These are phyloP conservation scores for Sthenelais limicola DNA, from an alignment of 2,888 invertebrate species.

Conservation along the genomic window DNA sequence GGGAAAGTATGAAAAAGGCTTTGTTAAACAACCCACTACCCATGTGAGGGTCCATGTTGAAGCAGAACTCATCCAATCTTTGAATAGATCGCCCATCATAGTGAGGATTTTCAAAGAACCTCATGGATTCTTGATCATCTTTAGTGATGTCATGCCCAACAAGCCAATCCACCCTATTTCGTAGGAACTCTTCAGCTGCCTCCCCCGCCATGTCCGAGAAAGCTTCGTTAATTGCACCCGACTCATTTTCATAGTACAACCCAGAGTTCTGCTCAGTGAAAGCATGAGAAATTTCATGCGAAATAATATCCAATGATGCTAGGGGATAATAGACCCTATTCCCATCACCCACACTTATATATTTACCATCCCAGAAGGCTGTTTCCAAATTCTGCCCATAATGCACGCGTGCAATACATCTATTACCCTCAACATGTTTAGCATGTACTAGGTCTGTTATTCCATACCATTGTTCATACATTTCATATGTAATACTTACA, in stretches of 20 bases:
- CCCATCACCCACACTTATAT: conserved; percentile 57
- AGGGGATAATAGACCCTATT: conserved; percentile 51
- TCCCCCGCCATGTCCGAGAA: conserved; percentile 56
- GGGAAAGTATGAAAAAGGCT: conserved; percentile 21
- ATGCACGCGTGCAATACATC: conserved; percentile 9
- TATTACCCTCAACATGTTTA: not conserved
- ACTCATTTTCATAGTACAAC: conserved; percentile 53
- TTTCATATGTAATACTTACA: not conserved
- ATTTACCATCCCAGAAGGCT: conserved; percentile 50
- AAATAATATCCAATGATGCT: conserved; percentile 53
- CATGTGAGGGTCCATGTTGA: conserved; percentile 21
- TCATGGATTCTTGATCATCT: not conserved
- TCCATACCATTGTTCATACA: conserved; percentile 26
- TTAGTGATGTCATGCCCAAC: conserved; percentile 6
- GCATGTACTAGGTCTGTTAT: not conserved
- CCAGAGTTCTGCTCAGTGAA: conserved; percentile 54
- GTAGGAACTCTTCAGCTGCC: conserved; percentile 15
- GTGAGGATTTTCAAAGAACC: conserved; percentile 16
- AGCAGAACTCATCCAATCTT: conserved; percentile 9
- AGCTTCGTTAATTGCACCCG: conserved; percentile 59
- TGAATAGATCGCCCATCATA: conserved; percentile 18
- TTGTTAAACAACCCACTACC: conserved; percentile 35
- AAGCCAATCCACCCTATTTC: conserved; percentile 1
- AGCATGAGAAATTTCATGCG: conserved; percentile 59
- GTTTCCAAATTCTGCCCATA: conserved; percentile 27